Conservation (phyloP, 2,888 invertebrate species). For the Minunthozetes semirufus region DNA sequence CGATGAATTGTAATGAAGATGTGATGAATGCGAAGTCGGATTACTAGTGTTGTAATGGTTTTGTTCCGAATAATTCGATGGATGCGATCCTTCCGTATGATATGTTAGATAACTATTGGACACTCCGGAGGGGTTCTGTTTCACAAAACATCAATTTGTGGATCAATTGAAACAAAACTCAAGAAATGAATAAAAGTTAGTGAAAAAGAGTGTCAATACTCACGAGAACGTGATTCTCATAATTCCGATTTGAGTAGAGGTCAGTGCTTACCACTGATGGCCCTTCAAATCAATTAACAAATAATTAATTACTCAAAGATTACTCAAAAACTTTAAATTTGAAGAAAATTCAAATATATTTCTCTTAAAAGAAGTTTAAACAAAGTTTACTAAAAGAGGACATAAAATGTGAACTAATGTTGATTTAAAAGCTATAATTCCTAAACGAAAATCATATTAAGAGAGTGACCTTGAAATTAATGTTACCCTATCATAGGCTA, state of each 20-base stretch:
- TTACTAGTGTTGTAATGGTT: conserved; percentile 15
- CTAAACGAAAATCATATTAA: background rate
- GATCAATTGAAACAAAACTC: background rate
- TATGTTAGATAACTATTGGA: conserved; percentile 27
- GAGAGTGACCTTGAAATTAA: conserved; percentile 1
- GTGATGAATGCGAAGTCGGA: conserved; percentile 10
- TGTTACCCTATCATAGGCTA: background rate
- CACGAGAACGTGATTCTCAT: conserved; percentile 17
- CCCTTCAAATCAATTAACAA: background rate
- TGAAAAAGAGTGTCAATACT: background rate
- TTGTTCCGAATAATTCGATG: conserved; percentile 10
- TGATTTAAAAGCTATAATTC: background rate
- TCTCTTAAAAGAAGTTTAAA: background rate
- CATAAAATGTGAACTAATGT: background rate
- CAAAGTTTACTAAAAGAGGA: background rate
- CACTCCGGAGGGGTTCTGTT: background rate
- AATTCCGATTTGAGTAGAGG: background rate
- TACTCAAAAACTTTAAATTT: too few species aligned
- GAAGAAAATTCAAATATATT: background rate
- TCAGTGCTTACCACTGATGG: conserved; percentile 27
- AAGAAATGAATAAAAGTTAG: background rate
- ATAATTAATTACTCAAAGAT: too few species aligned
- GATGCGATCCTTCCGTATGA: conserved; percentile 3
- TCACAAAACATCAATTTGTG: background rate
- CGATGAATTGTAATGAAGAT: conserved; percentile 23